Base-by-base conservation (phyloP, 1,140 invertebrate species). In the Rhopalosiphum padi region DNA sequence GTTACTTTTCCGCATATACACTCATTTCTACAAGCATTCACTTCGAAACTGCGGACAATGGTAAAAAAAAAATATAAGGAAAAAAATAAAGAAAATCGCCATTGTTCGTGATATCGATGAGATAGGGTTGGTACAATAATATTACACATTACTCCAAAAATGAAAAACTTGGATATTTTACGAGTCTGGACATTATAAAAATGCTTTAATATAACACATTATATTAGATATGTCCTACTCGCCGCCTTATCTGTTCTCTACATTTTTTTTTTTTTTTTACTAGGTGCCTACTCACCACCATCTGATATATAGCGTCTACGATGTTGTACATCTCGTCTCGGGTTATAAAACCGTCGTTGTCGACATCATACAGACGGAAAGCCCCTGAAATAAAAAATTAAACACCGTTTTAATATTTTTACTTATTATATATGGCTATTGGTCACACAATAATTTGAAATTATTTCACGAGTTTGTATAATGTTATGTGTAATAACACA, bases 311-410 rank as follows among this genome's bases (percentile, higher is more conserved):
- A 93, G 99, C 98, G 95, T 99, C 98, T 23, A 99, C 99, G 95
- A 99, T 99, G 95, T 99, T 99, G 95, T 99, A 98, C 99, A 99
- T 99, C 96, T 99, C 99, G 94, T 99, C 98, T 93, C 98, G 96
- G 21, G 99, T 99, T 95, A 99, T 99, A 95, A 98, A 99, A 3
- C 99, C 99, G 95, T 99, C 99, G 95, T 99, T 99, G 96, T 99
- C 99, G 46, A 99, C 98, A 95, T 99, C 99, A 95, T 99, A 99
- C 30, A 99, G 96, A 95, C 98, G 97, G 95, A 99, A 99, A 43
- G 98, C 98, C 99, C 99, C 98, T 99, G 96, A 94, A 96, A 96
- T 94, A 94, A 94, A 94, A 94, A 94, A 88, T 15, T 30, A 68
- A 86, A 86, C 35, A 11, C 37, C 9, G 23, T 86, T 25, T 30